Base-by-base conservation (phyloP, 2,113 vertebrate genomes). In the Pachycephala philippinensis region DNA sequence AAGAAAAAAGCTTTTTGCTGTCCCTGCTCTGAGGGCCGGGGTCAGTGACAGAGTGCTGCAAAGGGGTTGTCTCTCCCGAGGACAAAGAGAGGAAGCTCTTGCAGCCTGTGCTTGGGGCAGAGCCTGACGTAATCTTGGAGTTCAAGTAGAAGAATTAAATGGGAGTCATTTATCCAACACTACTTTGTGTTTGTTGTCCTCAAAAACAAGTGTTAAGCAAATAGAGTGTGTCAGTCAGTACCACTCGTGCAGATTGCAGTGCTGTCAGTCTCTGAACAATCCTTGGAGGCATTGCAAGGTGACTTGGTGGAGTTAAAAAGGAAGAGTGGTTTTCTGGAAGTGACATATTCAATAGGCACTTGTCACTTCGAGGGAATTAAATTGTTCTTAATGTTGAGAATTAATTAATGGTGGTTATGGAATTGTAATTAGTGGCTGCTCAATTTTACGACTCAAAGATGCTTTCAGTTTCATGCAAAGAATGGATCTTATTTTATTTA, bases 81-180 rank as follows among this genome's bases (percentile, higher is more conserved):
- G 75, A 95, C 90, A 94, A 91, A 96, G 93, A 89, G 84, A 86
- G 94, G 95, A 97, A 96, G 59, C 53, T 59, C 40, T 87, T 81
- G 44, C 78, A 87, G 39, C 39, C 7, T 69, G 49, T 59, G 68
- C 72, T 50, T 60, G 76, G 57, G 69, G 83, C 53, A 82, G 78
- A 93, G 30, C 31, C 10, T 61, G 52, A 10, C 0, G 5, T 93
- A n/a, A 71, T 75, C 68, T 35, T 53, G 79, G 47, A 56, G 31
- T n/a, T 77, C 7, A 23, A 75, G 52, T 30, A 89, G 65, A 78
- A 94, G 50, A 86, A 37, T 9, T 10, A 44, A 40, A 71, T 42
- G 23, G 79, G 79, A 93, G 52, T 84, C 18, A 42, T 84, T 88
- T 92, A 27, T 75, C 57, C 40, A 81, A 47, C 27, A 13, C 50